Conservation (phyloP, 1,140 invertebrate genomes). For the Musca domestica region DNA sequence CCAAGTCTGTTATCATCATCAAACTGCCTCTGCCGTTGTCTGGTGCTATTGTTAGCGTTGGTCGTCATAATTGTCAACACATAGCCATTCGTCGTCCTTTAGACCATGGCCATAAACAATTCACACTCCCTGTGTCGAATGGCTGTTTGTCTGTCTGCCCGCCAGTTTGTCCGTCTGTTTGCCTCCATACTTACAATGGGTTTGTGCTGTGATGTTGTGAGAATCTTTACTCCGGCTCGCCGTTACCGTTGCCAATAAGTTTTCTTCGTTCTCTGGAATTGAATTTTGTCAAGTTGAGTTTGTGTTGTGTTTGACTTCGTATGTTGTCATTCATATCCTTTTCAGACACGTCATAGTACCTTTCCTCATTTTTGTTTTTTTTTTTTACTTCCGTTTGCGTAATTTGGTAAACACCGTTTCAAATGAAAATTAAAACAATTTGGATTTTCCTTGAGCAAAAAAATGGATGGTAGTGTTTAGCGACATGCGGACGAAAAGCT, state of each 20-base stretch:
- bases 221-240: background rate
- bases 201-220: background rate
- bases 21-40: too few species aligned
- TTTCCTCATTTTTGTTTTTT: too few species aligned
- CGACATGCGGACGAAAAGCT: too few species aligned
- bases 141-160: too few species aligned
- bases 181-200: too few species aligned
- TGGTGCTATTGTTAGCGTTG: background rate
- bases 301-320: conserved; percentile 10
- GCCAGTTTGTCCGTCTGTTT: background rate
- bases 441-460: too few species aligned
- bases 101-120: conserved; percentile 9
- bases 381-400: background rate
- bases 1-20: too few species aligned
- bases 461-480: too few species aligned
- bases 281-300: conserved; percentile 6
- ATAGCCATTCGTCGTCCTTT: conserved; percentile 15
- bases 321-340: conserved; percentile 17
- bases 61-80: conserved; percentile 21
- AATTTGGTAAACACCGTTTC: background rate
- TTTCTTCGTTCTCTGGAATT: conserved; percentile 2
- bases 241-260: background rate
- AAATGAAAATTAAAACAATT: too few species aligned
- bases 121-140: background rate
- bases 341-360: conserved; percentile 13